Base-by-base conservation (phyloP, 2,888 invertebrate genomes). In the Diloba caeruleocephala region DNA sequence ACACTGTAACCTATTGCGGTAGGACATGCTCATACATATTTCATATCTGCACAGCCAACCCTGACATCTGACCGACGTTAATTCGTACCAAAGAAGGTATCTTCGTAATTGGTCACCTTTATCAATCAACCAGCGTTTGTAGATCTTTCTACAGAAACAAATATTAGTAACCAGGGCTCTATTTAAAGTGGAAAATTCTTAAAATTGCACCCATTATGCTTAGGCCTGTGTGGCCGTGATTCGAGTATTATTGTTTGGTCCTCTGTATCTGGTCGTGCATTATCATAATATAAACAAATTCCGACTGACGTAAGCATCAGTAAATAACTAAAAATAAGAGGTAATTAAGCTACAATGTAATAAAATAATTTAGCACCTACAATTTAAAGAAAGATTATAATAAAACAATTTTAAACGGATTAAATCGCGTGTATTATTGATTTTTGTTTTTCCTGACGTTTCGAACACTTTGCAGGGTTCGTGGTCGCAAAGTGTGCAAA, bases 1-100 rank as follows among this genome's bases (percentile, higher is more conserved):
- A 63, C 57, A 61, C 32, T 52, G 54, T 75, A 75, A 78, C 67
- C 70, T 76, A 75, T 85, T 86, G 85, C 58, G 83, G 85, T 85
- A 85, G 84, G 84, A 76, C 84, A 44, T 50, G 62, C 29, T 29
- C 38, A 34, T 21, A 53, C n/a, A 53, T 34, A 42, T 15, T 48
- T 33, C 10, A 41, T 57, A 57, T 58, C 52, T 50, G 15, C 15
- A 39, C 37, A 31, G 13, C n/a, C 2, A 44, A 51, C 57, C 38
- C 36, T 71, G 71, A 71, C 60, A 48, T 57, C 21, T 61, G 70
- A 53, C 64, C 56, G 34, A 14, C 3, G n/a, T 19, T 7, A 66
- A 55, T 51, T 31, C 36, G 7, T 43, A 14, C 36, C 8, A 41
- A 8, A 26, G n/a, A 26, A 54, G 32, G 55, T 56, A 56, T 66